A percentile compares a stretch with the other conserved stretches of the same genome.
Conservation (phyloP, 2,888 invertebrate species). For the Cinara cedri region DNA sequence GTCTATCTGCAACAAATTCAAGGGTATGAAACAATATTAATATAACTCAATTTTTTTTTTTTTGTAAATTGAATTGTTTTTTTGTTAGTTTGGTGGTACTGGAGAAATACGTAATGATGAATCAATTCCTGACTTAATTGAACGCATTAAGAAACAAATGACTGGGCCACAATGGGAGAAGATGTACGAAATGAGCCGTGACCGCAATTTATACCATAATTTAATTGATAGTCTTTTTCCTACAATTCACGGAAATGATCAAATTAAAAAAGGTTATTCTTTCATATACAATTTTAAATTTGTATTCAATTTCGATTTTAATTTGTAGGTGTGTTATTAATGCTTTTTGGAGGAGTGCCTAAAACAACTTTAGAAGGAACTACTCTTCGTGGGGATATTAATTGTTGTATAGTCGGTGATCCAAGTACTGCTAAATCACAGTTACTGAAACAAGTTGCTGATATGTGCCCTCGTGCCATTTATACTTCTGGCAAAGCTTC, state of each 20-base stretch:
- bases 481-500: slow-evolving; percentile 99
- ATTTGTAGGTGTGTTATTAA: slow-evolving; percentile 79
- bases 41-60: neutral
- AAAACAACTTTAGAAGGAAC: slow-evolving; percentile 93
- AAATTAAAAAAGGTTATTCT: slow-evolving; percentile 78
- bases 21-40: slow-evolving; percentile 65
- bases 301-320: neutral
- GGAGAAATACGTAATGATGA: slow-evolving; percentile 84
- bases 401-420: slow-evolving; percentile 97
- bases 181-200: slow-evolving; percentile 96
- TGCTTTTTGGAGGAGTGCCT: slow-evolving; percentile 96
- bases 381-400: slow-evolving; percentile 92
- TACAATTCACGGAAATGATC: slow-evolving; percentile 94
- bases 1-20: slow-evolving; percentile 84
- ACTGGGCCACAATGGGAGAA: slow-evolving; percentile 92
- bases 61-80: neutral
- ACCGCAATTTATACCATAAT: slow-evolving; percentile 87
- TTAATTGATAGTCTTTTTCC: slow-evolving; percentile 92
- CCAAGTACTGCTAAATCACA: slow-evolving; percentile 99
- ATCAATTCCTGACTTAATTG: slow-evolving; percentile 79
- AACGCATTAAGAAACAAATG: slow-evolving; percentile 86
- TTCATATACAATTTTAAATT: neutral
- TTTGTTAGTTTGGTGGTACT: slow-evolving; percentile 74
- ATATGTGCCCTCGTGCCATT: slow-evolving; percentile 93
- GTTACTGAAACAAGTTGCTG: slow-evolving; percentile 89